Evolutionary conservation across 1,140 invertebrate species (phyloP).

Genomic region (Cryptotermes secundus): DNA sequence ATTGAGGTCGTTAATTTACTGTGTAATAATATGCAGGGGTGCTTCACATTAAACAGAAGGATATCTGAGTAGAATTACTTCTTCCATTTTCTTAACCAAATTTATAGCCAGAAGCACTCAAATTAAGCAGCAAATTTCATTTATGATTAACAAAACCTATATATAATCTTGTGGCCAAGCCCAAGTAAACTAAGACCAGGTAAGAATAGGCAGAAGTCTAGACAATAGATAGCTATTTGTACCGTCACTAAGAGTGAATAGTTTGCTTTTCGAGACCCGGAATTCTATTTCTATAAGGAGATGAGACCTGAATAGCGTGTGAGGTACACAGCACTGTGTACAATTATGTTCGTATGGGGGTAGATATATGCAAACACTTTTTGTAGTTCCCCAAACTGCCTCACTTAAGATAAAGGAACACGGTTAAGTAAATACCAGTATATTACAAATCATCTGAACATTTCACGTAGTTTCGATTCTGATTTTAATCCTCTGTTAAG

Average conservation of each 20-base stretch:
- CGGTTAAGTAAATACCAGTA: too few species aligned
- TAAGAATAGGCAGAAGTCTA: not conserved
- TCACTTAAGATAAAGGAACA: too few species aligned
- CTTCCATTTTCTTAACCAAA: not conserved
- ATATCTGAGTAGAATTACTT: not conserved
- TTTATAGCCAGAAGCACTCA: not conserved
- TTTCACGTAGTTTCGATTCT: too few species aligned
- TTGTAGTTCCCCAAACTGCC: too few species aligned
- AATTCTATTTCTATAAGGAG: too few species aligned
- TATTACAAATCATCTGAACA: too few species aligned
- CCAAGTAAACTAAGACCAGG: not conserved
- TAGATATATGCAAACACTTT: too few species aligned
- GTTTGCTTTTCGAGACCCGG: too few species aligned
- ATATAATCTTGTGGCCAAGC: not conserved
- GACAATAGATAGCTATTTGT: not conserved
- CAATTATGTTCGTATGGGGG: too few species aligned
- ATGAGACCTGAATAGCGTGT: too few species aligned
- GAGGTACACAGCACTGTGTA: too few species aligned
- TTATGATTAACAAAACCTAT: not conserved
- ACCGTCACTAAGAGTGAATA: not conserved
- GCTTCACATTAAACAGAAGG: not conserved
- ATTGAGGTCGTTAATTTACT: not conserved
- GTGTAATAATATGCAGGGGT: not conserved
- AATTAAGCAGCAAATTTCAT: not conserved
- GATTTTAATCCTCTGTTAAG: too few species aligned